Conservation (phyloP, 2,888 invertebrate genomes). For the Eristalis intricaria region DNA sequence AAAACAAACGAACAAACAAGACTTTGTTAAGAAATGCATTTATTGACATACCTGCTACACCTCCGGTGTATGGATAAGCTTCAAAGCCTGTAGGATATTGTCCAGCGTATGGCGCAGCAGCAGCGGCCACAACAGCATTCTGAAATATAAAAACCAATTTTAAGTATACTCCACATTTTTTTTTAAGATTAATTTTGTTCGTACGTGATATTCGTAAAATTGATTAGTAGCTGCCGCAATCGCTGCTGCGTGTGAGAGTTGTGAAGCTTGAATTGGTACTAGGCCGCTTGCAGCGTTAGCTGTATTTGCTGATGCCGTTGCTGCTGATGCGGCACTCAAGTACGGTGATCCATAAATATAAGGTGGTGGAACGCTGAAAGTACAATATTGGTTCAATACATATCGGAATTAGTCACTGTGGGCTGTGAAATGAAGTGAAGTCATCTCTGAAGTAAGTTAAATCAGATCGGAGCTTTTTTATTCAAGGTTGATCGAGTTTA, state of each 20-base stretch:
- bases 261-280: conserved; percentile 85
- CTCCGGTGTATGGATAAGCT: conserved; percentile 64
- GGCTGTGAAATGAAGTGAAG: not conserved
- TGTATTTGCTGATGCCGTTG: conserved; percentile 70
- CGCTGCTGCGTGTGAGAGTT: conserved; percentile 88
- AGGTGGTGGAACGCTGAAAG: conserved; percentile 87
- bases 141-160: not conserved
- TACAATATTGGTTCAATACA: not conserved
- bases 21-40: not conserved
- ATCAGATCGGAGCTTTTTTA: no score
- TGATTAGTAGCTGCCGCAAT: conserved; percentile 90
- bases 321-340: conserved; percentile 81
- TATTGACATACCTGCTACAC: conserved; percentile 61
- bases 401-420: not conserved
- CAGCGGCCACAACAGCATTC: conserved; percentile 67
- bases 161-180: not conserved
- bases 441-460: not conserved
- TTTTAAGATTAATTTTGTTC: not conserved
- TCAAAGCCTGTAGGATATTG: conserved; percentile 66
- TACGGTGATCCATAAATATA: conserved; percentile 90
- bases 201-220: conserved; percentile 89
- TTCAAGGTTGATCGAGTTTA: no score
- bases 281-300: conserved; percentile 84
- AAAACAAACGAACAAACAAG: not conserved
- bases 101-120: conserved; percentile 59